Base-by-base conservation (phyloP, 2,888 invertebrate genomes). In the Ypsolopha sequella region DNA sequence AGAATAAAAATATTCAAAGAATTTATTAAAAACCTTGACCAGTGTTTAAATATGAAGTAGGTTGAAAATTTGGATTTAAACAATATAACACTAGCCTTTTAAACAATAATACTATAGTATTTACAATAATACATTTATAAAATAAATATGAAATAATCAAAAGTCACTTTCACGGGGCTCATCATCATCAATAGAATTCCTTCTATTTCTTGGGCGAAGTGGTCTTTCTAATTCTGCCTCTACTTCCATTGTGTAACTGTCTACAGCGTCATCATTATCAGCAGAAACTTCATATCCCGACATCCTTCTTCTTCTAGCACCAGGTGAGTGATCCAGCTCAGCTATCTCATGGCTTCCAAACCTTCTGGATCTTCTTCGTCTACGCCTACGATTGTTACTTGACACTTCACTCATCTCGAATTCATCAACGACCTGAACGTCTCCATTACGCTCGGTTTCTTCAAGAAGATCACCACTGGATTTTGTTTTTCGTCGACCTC, bases 401-500 rank as follows among this genome's bases (percentile, higher is more conserved):
- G 66, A 55, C n/a, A 64, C 61, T 57, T 76, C 76, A 51, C 64
- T 63, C 24, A 76, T 58, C 56, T 80, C 80, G 48, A 75, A 62
- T 53, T 82, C 80, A 54, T 76, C 79, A 49, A 68, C 55, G 6
- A 70, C 68, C 41, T 67, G 71, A 10, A 78, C 56, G 61, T 82
- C 72, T 24, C 80, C 84, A 56, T 84, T 80, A 56, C 78, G 72
- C 53, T 80, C 81, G 8, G 84, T 84, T 62, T 87, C 87, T 48
- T 82, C 85, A 10, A 86, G 57, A 54, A 88, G 68, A 64, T 88
- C 87, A 39, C 87, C 81, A 58, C 86, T 88, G 1, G 87, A 88
- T 56, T 85, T 86, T 2, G 87, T 85, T 80, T 87, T 84, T 64
- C 87, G 77, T 38, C 80, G 70, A 0, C 85, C 80, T 56, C 79